Percentiles rank a stretch among this genome's conserved stretches.
Evolutionary conservation across 2,888 invertebrate genomes (phyloP).

Genomic region (Ophonus ardosiacus): DNA sequence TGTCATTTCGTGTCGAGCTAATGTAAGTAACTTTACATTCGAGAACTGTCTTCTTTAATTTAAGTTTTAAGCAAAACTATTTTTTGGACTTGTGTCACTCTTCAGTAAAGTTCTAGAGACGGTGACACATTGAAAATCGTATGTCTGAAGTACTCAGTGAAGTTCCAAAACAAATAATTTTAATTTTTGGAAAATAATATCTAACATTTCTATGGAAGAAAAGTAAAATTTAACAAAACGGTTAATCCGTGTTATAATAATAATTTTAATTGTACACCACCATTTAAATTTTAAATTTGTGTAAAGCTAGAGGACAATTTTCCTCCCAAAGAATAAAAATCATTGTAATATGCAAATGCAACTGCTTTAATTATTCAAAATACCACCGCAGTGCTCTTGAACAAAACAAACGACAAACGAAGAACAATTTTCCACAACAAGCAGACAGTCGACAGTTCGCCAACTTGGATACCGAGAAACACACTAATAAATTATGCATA

Average conservation of each 20-base stretch:
- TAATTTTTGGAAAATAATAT: background rate
- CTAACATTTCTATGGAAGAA: background rate
- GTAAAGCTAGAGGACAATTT: background rate
- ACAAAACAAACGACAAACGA: conserved; percentile 33
- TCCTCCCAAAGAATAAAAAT: background rate
- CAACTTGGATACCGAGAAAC: background rate
- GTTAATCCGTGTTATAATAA: background rate
- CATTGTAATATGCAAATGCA: conserved; percentile 40
- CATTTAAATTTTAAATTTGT: conserved; percentile 2
- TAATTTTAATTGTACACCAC: background rate
- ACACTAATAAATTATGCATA: conserved; percentile 47
- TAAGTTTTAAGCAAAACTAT: no score
- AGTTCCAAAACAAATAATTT: no score
- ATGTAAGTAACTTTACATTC: no score
- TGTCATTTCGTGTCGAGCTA: no score
- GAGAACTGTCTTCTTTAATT: no score
- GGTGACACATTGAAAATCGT: no score
- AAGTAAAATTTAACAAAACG: background rate
- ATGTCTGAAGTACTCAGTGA: no score
- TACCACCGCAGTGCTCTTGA: background rate
- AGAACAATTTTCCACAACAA: conserved; percentile 21
- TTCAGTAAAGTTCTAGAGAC: no score
- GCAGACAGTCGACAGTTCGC: conserved; percentile 21
- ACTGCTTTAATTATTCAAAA: conserved; percentile 27
- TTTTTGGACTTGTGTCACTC: no score